These are phyloP conservation scores for Tapirus indicus DNA, from an alignment of 2,797 vertebrate species.

Conservation along the genomic window DNA sequence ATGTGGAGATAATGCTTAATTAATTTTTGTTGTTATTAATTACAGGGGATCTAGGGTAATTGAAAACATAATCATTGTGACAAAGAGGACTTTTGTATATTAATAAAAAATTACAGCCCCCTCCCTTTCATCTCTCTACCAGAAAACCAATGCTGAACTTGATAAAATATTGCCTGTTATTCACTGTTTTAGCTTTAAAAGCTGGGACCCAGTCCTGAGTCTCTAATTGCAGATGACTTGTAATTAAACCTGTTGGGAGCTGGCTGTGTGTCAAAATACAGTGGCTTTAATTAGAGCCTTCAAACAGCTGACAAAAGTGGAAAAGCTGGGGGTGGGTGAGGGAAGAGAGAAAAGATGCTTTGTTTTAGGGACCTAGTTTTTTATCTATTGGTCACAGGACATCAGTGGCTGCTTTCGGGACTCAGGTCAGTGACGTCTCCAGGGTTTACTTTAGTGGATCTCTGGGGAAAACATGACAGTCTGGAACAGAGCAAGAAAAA, in stretches of 20 bases:
- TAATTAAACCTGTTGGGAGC: neutral
- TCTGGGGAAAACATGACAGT: conserved; percentile 58
- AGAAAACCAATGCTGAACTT: neutral
- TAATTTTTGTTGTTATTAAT: conserved; percentile 4
- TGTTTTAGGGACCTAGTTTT: conserved; percentile 60
- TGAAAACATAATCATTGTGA: neutral
- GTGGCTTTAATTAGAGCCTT: conserved; percentile 58
- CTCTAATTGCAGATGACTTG: neutral
- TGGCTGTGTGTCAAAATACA: neutral
- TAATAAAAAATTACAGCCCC: neutral
- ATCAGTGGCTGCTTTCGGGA: neutral
- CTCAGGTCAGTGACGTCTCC: neutral
- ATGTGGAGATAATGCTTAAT: neutral
- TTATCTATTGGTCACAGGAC: neutral
- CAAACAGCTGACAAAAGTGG: neutral
- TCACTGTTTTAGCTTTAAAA: neutral
- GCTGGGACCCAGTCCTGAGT: neutral
- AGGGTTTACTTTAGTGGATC: neutral
- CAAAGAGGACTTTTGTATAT: neutral
- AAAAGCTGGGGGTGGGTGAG: neutral
- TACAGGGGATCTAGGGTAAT: neutral
- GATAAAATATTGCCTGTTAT: neutral
- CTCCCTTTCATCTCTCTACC: neutral
- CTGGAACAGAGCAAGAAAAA: conserved; percentile 36
- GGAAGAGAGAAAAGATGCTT: conserved; percentile 6